Evolutionary conservation across 2,888 invertebrate species (phyloP).

Genomic region (Mimachlamys varia): DNA sequence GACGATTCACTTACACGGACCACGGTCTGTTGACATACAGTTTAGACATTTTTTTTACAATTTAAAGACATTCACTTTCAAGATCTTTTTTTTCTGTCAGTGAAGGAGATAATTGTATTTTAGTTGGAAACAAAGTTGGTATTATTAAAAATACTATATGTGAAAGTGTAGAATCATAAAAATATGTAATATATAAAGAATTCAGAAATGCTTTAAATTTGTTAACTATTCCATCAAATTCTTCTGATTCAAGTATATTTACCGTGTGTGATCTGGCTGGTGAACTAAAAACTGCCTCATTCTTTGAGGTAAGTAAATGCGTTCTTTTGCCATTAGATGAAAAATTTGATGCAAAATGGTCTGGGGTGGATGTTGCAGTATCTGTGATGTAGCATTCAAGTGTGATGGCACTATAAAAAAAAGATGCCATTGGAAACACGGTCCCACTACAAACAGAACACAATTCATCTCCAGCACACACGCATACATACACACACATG

Average conservation of each 20-base stretch:
- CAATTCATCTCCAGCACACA: too few relatives aligned
- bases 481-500: too few relatives aligned
- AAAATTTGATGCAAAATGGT: slow-evolving; percentile 34
- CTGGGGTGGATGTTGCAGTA: too few relatives aligned
- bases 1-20: slow-evolving; percentile 34
- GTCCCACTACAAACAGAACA: too few relatives aligned
- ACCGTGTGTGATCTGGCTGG: slow-evolving; percentile 28
- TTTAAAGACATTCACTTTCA: slow-evolving; percentile 36
- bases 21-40: slow-evolving; percentile 28
- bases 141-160: slow-evolving; percentile 37
- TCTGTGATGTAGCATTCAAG: too few relatives aligned
- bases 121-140: slow-evolving; percentile 38
- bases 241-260: slow-evolving; percentile 22
- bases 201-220: slow-evolving; percentile 31
- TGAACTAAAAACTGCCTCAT: background rate
- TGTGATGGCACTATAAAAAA: too few relatives aligned
- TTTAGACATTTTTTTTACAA: slow-evolving; percentile 12
- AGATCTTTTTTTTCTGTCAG: slow-evolving; percentile 36
- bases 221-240: slow-evolving; percentile 38
- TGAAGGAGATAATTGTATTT: slow-evolving; percentile 35
- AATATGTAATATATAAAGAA: slow-evolving; percentile 10
- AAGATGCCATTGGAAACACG: too few relatives aligned
- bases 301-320: slow-evolving; percentile 22
- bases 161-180: slow-evolving; percentile 25
- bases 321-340: slow-evolving; percentile 34